These are phyloP conservation scores for Phortica magna DNA, from an alignment of 2,888 invertebrate species.

Conservation along the genomic window DNA sequence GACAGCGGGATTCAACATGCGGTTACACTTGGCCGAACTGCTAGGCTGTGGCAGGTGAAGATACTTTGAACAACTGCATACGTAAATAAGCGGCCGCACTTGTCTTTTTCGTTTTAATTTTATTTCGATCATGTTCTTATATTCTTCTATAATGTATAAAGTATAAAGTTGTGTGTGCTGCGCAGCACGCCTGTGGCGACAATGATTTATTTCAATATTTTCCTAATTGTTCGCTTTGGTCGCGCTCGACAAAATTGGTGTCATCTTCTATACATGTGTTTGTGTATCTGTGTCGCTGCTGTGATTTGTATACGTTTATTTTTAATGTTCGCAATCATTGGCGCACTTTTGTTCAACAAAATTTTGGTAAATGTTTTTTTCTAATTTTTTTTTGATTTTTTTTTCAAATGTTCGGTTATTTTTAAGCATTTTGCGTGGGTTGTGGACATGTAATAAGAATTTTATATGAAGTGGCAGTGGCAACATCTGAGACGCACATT, in stretches of 20 bases:
- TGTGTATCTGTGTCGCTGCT: background rate
- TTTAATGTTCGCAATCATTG: conserved; percentile 1
- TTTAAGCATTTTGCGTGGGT: conserved; percentile 47
- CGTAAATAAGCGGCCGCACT: background rate
- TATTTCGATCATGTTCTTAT: background rate
- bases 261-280: background rate
- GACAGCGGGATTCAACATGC: background rate
- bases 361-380: background rate
- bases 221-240: conserved; percentile 8
- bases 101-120: conserved; percentile 1
- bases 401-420: conserved; percentile 47
- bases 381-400: conserved; percentile 36
- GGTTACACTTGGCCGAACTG: background rate
- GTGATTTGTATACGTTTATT: background rate
- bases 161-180: background rate
- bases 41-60: background rate
- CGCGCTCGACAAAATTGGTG: conserved; percentile 13
- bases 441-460: conserved; percentile 2
- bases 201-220: conserved; percentile 20
- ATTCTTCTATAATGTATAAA: background rate
- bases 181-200: background rate
- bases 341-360: background rate
- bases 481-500: background rate
- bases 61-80: background rate
- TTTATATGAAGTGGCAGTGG: conserved; percentile 1